Evolutionary conservation across 2,113 vertebrate species (phyloP).

Genomic region (Oreochromis tanganicae): DNA sequence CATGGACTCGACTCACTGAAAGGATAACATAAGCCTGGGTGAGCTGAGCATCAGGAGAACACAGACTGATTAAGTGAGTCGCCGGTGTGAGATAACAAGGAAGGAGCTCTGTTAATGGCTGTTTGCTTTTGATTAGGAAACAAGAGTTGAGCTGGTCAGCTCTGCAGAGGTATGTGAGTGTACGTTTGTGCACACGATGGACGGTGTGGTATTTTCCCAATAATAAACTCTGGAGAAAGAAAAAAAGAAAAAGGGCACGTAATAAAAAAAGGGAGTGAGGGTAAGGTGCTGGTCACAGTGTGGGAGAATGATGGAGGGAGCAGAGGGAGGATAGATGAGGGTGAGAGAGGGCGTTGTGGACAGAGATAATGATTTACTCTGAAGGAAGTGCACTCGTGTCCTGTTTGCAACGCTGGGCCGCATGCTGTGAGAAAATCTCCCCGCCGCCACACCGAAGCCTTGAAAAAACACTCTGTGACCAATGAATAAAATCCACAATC

Average conservation of each 20-base stretch:
- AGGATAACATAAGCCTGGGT: not conserved
- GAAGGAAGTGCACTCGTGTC: constrained; percentile 11
- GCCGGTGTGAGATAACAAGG: constrained; percentile 35
- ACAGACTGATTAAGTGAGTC: constrained; percentile 54
- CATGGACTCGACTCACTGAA: not conserved
- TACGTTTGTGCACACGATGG: not conserved
- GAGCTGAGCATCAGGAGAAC: constrained; percentile 11
- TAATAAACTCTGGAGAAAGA: constrained; percentile 20
- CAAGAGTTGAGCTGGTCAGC: not conserved
- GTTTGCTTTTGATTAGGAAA: constrained; percentile 67
- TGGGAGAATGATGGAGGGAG: constrained; percentile 23
- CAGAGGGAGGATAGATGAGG: not conserved
- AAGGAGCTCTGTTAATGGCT: constrained; percentile 46
- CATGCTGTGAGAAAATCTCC: constrained; percentile 16
- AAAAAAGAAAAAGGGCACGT: not conserved
- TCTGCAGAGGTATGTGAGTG: constrained; percentile 15
- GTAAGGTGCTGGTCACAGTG: constrained; percentile 20
- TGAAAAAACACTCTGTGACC: not conserved
- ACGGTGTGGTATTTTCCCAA: constrained; percentile 16
- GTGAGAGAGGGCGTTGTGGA: not conserved
- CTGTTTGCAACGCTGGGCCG: not conserved
- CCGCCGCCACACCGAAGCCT: not conserved
- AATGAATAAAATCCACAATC: constrained; percentile 47
- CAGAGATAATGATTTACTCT: constrained; percentile 45
- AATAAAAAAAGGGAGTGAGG: constrained; percentile 21